Conservation (phyloP, 2,888 invertebrate genomes). For the Tetranychus piercei region DNA sequence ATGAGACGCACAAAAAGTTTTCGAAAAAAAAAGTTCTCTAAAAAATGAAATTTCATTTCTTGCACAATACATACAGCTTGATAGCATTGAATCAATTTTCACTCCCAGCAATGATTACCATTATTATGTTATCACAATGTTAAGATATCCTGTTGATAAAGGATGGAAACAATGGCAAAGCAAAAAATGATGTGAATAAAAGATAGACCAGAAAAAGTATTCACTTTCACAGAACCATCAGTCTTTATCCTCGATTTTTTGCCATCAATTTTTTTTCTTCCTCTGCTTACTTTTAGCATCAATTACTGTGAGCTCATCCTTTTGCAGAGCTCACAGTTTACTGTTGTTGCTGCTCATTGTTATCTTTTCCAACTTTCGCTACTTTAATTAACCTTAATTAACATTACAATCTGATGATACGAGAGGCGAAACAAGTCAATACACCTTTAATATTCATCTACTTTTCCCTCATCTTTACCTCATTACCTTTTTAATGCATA, state of each 20-base stretch:
- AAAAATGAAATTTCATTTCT: no score
- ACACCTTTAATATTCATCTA: not conserved
- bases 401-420: not conserved
- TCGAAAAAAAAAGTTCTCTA: no score
- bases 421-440: constrained; percentile 10
- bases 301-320: no score
- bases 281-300: no score
- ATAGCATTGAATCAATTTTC: no score
- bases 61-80: no score
- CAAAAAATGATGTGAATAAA: not conserved
- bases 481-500: not conserved
- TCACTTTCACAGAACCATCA: not conserved
- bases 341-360: not conserved
- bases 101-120: no score
- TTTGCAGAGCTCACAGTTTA: no score
- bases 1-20: no score
- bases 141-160: no score
- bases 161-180: no score
- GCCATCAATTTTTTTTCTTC: not conserved
- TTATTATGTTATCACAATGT: no score
- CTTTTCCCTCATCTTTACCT: not conserved
- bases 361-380: not conserved
- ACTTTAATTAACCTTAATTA: not conserved
- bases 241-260: not conserved
- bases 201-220: not conserved